Base-by-base conservation (phyloP, 1,140 invertebrate species). In the Cherax destructor region DNA sequence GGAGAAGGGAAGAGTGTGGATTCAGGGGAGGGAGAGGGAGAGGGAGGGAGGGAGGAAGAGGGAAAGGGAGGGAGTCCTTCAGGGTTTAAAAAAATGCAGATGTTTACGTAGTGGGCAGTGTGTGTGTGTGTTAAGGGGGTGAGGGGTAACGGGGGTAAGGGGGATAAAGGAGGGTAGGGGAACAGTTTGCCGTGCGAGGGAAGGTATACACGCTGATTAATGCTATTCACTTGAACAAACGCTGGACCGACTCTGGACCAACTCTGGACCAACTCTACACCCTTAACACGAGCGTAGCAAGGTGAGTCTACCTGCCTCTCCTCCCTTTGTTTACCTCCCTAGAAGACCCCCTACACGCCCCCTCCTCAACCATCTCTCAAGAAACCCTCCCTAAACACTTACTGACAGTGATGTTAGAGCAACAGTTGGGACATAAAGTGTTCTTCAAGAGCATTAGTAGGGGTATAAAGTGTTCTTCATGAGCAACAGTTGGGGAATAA, bases 251-350 rank as follows among this genome's bases (percentile, higher is more conserved):
- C 77, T 72, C 41, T 69, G 61, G 59, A 9, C 47, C 76, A 49
- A 80, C 50, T 49, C 24, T 7, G 50, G 4, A 16, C 61, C n/a
- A n/a, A n/a, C n/a, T n/a, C n/a, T n/a, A n/a, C n/a, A n/a, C n/a
- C n/a, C 18, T 65, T 5, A 65, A 65, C 18, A 16, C 41, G 30
- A 41, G 30, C 30, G 30, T 41, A 41, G 30, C 30, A 41, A 41
- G 30, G 30, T 41, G 30, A 41, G 30, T 41, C 30, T 41, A 41
- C 30, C 30, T 2, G 30, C 30, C 30, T 41, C 18, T 5, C 61
- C 61, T 18, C n/a, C n/a, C 59, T 16, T 77, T 88, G 86, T 88
- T 81, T 88, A 72, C 86, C 79, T 69, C 79, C 79, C 24, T 80
- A 79, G 86, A 47, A 83, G 74, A 50, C 24, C 50, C 52, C 79